Evolutionary conservation across 2,888 invertebrate genomes (phyloP), one percentile per base, ranked within the genome.

Genomic region (Drosophila robusta): DNA sequence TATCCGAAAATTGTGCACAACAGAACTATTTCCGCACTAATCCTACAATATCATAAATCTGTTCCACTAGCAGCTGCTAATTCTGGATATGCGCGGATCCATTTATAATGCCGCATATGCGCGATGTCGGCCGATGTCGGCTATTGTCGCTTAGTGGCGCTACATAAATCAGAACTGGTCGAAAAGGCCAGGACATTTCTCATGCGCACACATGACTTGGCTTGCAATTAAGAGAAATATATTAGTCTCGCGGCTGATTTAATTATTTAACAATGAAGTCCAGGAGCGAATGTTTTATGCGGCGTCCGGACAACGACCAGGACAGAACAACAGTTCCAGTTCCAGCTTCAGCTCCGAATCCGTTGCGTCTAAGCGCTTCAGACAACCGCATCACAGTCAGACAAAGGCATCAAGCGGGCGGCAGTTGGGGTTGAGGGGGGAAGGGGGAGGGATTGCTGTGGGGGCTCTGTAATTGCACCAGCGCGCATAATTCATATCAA

Each of bases 401-500:
- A 87, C 86, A 87, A 85, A 78, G 79, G 86, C 84, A 80, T 86
- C 86, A 89, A 83, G 52, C 26, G 61, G 45, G 14, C 44, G 18
- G 46, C 36, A 36, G 16, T 14, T 51, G 46, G 47, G 16, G 11
- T 14, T 4, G 5, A n/a, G 11, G 14, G 38, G 34, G 8, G 41
- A n/a, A n/a, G 11, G 45, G 24, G 56, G 11, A n/a, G 18, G 16
- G 18, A 45, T 34, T 55, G 54, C 64, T 82, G 70, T 67, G 76
- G 76, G 79, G 78, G 56, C 62, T 65, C 74, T 87, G 89, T 91
- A 91, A 91, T 91, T 90, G 91, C 90, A 90, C 76, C 85, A 89
- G 77, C 89, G 90, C 89, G 90, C 90, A 90, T 91, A 90, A 90
- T 90, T 90, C 90, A 90, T 91, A 91, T 89, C 90, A 91, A 90